A percentile compares a stretch with the other conserved stretches of the same genome.
Evolutionary conservation across 1,140 invertebrate genomes (phyloP).

Genomic region (Dinothrombium tinctorium): DNA sequence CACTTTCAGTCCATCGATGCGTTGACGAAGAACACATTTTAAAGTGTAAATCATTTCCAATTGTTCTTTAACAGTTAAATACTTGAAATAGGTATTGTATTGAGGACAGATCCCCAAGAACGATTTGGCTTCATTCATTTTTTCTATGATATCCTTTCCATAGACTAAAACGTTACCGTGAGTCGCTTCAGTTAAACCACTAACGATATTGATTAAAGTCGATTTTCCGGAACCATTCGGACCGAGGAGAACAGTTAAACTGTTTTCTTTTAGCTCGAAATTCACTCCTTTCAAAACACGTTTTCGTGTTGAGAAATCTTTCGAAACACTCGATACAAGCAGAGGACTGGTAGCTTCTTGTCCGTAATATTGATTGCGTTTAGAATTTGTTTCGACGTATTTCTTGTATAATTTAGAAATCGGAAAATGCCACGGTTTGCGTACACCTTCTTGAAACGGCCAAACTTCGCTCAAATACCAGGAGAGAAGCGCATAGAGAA

Average conservation of each 20-base stretch:
- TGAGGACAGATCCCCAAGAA: neutral
- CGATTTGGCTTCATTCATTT: neutral
- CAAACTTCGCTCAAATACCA: too few species aligned
- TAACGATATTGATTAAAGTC: constrained; percentile 15
- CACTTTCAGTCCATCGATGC: neutral
- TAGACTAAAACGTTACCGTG: neutral
- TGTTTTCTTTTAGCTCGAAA: neutral
- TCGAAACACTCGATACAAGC: too few species aligned
- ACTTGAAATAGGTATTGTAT: neutral
- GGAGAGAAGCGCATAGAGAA: too few species aligned
- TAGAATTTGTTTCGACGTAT: too few species aligned
- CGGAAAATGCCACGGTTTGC: too few species aligned
- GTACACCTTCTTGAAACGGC: too few species aligned
- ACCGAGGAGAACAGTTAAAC: constrained; percentile 11
- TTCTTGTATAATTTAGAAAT: too few species aligned
- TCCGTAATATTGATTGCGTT: too few species aligned
- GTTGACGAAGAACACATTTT: neutral
- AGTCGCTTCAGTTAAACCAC: too few species aligned
- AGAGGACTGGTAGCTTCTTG: too few species aligned
- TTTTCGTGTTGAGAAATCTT: too few species aligned
- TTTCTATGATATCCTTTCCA: neutral
- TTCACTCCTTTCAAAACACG: neutral
- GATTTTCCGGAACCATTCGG: constrained; percentile 17
- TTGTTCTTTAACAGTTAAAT: neutral
- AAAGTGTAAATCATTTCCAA: neutral